These are phyloP conservation scores for Dallia pectoralis DNA, from an alignment of 2,797 vertebrate genomes.

Conservation along the genomic window DNA sequence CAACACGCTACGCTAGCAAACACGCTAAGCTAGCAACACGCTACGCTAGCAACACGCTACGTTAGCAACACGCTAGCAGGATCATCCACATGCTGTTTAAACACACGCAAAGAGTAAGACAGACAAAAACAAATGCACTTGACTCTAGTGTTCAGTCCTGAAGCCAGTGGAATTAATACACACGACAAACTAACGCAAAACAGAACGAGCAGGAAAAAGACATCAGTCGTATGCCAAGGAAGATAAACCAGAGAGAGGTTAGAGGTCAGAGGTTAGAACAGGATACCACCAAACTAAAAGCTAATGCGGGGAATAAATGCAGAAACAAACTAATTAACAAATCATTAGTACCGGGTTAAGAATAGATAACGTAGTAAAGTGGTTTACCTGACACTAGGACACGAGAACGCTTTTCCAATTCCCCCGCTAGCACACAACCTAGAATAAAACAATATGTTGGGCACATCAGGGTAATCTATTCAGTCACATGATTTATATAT, in stretches of 20 bases:
- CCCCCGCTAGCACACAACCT: background rate
- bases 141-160: constrained; percentile 63
- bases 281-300: too few species aligned
- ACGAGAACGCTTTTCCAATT: background rate
- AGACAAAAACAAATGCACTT: constrained; percentile 22
- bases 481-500: too few species aligned
- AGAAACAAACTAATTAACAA: background rate
- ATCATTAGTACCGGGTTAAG: background rate
- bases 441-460: background rate
- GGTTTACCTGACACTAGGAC: background rate
- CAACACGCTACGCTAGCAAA: background rate
- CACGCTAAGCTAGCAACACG: too few species aligned
- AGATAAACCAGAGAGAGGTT: constrained; percentile 43
- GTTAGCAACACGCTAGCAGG: background rate
- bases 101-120: constrained; percentile 5
- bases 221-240: constrained; percentile 69
- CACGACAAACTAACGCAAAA: constrained; percentile 83
- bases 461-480: background rate
- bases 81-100: constrained; percentile 6
- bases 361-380: background rate
- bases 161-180: constrained; percentile 85
- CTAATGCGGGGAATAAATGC: background rate
- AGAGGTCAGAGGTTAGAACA: too few species aligned
- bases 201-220: constrained; percentile 54
- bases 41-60: background rate